phyloP scores from a whole-genome alignment of 2,797 vertebrate species.

The Sebastiscus albofasciatus region DNA sequence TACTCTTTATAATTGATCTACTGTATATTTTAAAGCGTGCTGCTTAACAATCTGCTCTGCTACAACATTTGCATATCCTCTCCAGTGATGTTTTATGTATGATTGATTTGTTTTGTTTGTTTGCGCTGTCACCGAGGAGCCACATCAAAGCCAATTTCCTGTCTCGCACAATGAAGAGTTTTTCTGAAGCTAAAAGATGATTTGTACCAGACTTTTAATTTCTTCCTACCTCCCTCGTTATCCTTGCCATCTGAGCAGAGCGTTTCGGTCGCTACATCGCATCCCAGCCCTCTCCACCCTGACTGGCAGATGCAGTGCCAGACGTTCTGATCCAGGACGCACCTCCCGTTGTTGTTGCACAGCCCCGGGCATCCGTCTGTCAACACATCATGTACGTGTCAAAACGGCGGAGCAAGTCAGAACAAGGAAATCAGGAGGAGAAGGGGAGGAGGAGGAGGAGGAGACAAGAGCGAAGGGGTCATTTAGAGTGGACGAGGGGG shows the following conservation, averaged over 20 bases:
- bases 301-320: constrained; percentile 99
- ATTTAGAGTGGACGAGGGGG: constrained; percentile 55
- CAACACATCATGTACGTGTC: constrained; percentile 78
- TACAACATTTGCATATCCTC: constrained; percentile 62
- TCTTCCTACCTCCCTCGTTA: constrained; percentile 95
- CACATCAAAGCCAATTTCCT: constrained; percentile 62
- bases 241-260: constrained; percentile 97
- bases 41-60: constrained; percentile 63
- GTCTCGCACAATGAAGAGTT: constrained; percentile 30
- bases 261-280: constrained; percentile 97
- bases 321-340: constrained; percentile 96
- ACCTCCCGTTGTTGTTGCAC: constrained; percentile 98
- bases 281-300: constrained; percentile 96
- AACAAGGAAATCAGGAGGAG: constrained; percentile 41
- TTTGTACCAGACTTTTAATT: constrained; percentile 44
- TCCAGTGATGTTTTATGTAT: constrained; percentile 70
- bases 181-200: constrained; percentile 46
- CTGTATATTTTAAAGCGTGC: constrained; percentile 58
- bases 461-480: neutral
- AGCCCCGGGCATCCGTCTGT: constrained; percentile 98
- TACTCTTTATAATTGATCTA: constrained; percentile 49
- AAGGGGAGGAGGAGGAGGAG: neutral
- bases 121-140: constrained; percentile 64
- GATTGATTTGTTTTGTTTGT: constrained; percentile 76
- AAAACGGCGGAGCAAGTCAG: constrained; percentile 54